Conservation (phyloP, 2,797 vertebrate genomes). For the Setipinna tenuifilis region DNA sequence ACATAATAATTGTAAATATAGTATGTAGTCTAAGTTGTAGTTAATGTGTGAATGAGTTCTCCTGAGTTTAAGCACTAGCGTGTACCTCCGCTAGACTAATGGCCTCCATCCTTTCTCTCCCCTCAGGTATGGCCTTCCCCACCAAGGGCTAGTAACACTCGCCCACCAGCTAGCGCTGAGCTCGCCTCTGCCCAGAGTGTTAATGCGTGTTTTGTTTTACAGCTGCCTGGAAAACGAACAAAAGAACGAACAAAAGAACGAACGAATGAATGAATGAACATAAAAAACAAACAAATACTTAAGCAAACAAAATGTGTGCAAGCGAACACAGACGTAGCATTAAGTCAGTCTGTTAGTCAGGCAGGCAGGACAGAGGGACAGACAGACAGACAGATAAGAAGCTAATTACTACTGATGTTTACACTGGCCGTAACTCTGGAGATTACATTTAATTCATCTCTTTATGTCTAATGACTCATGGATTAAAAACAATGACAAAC, state of each 20-base stretch:
- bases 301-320: neutral
- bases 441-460: slow-evolving; percentile 33
- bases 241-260: slow-evolving; percentile 36
- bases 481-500: slow-evolving; percentile 38
- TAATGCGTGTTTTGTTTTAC: slow-evolving; percentile 87
- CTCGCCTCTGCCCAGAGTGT: slow-evolving; percentile 77
- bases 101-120: slow-evolving; percentile 93
- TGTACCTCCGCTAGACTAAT: slow-evolving; percentile 54
- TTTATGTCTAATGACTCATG: slow-evolving; percentile 35
- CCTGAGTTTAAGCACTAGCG: neutral
- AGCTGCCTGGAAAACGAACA: slow-evolving; percentile 72
- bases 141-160: slow-evolving; percentile 97
- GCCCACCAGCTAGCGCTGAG: slow-evolving; percentile 85
- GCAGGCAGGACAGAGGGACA: neutral
- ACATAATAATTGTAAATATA: neutral
- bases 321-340: slow-evolving; percentile 79
- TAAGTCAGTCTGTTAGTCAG: slow-evolving; percentile 73
- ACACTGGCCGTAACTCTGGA: slow-evolving; percentile 55
- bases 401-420: slow-evolving; percentile 76
- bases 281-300: slow-evolving; percentile 53
- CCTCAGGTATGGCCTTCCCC: slow-evolving; percentile 99
- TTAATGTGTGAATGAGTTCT: neutral
- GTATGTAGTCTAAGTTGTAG: neutral
- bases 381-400: slow-evolving; percentile 58
- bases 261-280: neutral